Percentiles rank a stretch among this genome's conserved stretches.
Evolutionary conservation across 2,113 vertebrate species (phyloP).

Genomic region (Galbula dea): DNA sequence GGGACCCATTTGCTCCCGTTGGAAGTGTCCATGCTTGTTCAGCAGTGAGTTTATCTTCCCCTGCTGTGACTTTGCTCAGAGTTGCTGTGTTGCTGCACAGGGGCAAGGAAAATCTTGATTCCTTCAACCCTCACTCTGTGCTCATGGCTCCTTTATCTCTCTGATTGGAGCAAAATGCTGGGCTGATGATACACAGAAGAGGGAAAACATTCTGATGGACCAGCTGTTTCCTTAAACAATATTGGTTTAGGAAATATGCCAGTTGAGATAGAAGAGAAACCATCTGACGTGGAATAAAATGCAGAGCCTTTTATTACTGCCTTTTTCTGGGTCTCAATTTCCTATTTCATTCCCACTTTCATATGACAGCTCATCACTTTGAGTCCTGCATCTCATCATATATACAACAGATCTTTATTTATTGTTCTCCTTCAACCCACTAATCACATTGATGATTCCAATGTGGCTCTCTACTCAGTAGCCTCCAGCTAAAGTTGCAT

Average conservation of each 20-base stretch:
- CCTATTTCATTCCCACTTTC: not conserved
- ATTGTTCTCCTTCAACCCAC: not conserved
- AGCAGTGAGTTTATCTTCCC: not conserved
- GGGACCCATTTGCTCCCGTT: not conserved
- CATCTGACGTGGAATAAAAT: not conserved
- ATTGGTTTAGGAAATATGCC: constrained; percentile 21
- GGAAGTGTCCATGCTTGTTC: not conserved
- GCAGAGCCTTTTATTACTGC: not conserved
- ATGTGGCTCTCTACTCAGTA: not conserved
- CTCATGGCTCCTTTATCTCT: not conserved
- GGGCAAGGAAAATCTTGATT: not conserved
- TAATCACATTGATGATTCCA: not conserved
- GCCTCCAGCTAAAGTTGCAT: not conserved
- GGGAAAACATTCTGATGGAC: not conserved
- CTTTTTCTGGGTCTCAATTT: not conserved
- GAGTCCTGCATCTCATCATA: not conserved
- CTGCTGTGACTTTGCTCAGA: not conserved
- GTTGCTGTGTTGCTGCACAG: not conserved
- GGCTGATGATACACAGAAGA: not conserved
- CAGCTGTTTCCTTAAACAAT: constrained; percentile 1
- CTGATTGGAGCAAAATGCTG: not conserved
- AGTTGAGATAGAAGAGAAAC: constrained; percentile 3
- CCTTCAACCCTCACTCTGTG: not conserved
- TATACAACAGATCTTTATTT: not conserved
- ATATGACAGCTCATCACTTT: not conserved